Conservation (phyloP, 2,888 invertebrate species). For the Zeuzera pyrina region DNA sequence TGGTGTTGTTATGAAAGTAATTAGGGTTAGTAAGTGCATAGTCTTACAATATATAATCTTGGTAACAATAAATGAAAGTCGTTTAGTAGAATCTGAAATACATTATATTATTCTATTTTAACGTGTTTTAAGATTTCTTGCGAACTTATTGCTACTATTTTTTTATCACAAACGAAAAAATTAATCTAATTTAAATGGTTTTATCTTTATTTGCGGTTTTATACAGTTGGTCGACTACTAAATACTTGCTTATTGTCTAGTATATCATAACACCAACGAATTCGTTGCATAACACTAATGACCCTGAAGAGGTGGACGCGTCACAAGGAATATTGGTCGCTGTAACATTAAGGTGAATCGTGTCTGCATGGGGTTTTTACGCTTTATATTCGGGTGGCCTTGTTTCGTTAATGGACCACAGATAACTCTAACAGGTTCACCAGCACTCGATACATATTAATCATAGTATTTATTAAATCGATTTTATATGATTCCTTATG, state of each 20-base stretch:
- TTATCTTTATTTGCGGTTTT: too few species aligned
- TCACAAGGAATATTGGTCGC: slow-evolving; percentile 37
- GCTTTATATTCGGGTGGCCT: slow-evolving; percentile 30
- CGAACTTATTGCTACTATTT: too few species aligned
- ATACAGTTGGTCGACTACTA: not conserved
- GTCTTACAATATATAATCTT: not conserved
- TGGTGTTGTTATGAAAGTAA: slow-evolving; percentile 26
- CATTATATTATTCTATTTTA: too few species aligned
- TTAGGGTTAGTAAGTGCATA: slow-evolving; percentile 22
- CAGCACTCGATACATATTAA: too few species aligned
- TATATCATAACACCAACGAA: not conserved
- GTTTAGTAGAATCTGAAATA: too few species aligned
- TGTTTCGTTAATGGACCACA: slow-evolving; percentile 33
- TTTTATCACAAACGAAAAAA: too few species aligned
- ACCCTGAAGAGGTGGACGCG: slow-evolving; percentile 27
- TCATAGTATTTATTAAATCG: too few species aligned
- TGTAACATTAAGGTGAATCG: slow-evolving; percentile 34
- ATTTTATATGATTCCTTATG: too few species aligned
- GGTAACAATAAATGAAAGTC: not conserved
- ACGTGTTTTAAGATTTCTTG: too few species aligned
- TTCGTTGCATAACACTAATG: slow-evolving; percentile 24
- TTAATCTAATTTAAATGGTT: too few species aligned
- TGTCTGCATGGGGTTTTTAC: slow-evolving; percentile 30
- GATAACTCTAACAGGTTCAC: slow-evolving; percentile 16
- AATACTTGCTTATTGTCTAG: not conserved